Percentiles rank a stretch among this genome's conserved stretches.
phyloP scores from a whole-genome alignment of 2,888 invertebrate genomes.

The Acanthosepion pharaonis region DNA sequence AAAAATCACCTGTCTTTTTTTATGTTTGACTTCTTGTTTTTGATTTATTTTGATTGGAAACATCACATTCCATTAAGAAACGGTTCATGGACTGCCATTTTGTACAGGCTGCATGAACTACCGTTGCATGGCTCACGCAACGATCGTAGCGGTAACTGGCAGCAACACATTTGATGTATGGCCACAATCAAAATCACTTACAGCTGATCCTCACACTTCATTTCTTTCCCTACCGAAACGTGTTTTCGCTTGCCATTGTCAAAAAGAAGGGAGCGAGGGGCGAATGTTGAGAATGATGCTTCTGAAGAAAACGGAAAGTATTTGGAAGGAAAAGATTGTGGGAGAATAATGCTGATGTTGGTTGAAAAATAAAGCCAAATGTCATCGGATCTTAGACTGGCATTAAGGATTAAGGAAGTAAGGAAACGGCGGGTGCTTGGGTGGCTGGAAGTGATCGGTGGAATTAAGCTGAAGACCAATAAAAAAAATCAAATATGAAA shows the following conservation, averaged over 20 bases:
- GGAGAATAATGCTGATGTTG: background rate
- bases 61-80: background rate
- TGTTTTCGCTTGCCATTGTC: background rate
- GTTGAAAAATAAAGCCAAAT: background rate
- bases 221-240: background rate
- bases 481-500: background rate
- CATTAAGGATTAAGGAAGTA: background rate
- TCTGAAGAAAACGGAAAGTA: background rate
- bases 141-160: background rate
- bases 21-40: background rate
- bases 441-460: background rate
- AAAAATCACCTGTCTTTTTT: too few relatives aligned
- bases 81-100: background rate
- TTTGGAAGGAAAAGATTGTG: background rate
- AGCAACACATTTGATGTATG: background rate
- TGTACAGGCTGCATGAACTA: background rate
- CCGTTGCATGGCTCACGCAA: background rate
- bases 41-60: slow-evolving; percentile 6
- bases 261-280: background rate
- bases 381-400: background rate
- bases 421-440: background rate
- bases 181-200: slow-evolving; percentile 4
- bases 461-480: background rate
- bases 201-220: slow-evolving; percentile 7
- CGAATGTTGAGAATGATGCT: background rate